Conservation (phyloP, 1,140 invertebrate species). For the Drosophila tani region DNA sequence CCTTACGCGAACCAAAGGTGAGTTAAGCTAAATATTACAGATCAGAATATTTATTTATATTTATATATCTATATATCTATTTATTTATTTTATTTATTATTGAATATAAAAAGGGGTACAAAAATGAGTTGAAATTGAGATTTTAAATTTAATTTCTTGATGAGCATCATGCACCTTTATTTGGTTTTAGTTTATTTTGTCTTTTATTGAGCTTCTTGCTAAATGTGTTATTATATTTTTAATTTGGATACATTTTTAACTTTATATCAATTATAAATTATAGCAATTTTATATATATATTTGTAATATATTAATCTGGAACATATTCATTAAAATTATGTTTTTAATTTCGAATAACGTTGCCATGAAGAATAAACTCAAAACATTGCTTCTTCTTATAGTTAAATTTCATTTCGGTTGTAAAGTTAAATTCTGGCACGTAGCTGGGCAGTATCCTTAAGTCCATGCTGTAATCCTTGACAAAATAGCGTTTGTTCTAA, state of each 20-base stretch:
- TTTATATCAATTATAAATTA: no score
- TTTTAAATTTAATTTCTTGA: no score
- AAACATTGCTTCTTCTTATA: not conserved
- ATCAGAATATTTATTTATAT: not conserved
- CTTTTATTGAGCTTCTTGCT: no score
- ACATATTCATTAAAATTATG: not conserved
- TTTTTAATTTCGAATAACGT: not conserved
- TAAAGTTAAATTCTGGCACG: slow-evolving; percentile 12
- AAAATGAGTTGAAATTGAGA: not conserved
- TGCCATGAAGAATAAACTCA: not conserved
- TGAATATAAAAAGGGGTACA: no score
- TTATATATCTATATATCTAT: no score
- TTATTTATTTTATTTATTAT: no score
- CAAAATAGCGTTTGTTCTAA: slow-evolving; percentile 19
- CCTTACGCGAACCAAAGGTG: slow-evolving; percentile 83
- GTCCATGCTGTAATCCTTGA: slow-evolving; percentile 30
- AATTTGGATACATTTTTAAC: no score
- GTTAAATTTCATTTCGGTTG: not conserved
- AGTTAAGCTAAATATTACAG: slow-evolving; percentile 17
- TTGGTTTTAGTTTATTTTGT: no score
- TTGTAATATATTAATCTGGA: no score
- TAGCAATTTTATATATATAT: no score
- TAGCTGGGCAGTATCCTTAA: slow-evolving; percentile 28
- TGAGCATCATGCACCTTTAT: no score
- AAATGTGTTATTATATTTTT: no score